A percentile compares a stretch with the other conserved stretches of the same genome.
These are phyloP conservation scores for Fistularia commersonii DNA, from an alignment of 2,797 vertebrate species.

Conservation along the genomic window DNA sequence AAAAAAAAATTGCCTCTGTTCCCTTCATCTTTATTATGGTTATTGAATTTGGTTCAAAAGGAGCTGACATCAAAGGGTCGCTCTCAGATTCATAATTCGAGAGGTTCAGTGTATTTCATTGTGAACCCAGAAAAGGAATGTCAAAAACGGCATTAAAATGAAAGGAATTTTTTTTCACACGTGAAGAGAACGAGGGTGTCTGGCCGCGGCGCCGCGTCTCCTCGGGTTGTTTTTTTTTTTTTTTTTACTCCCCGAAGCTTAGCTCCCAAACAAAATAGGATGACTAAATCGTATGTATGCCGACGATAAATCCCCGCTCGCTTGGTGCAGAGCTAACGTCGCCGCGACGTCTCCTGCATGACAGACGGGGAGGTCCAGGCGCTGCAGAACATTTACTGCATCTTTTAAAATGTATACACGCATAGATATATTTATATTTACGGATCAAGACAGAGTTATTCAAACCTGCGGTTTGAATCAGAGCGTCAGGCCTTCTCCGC, in stretches of 20 bases:
- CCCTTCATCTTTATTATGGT: slow-evolving; percentile 77
- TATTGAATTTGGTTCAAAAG: slow-evolving; percentile 81
- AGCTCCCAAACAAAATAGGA: slow-evolving; percentile 10
- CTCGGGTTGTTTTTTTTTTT: neutral
- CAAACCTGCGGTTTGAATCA: too few species aligned
- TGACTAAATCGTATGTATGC: neutral
- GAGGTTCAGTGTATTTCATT: slow-evolving; percentile 67
- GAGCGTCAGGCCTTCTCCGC: too few species aligned
- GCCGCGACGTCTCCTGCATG: too few species aligned
- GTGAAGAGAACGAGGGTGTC: slow-evolving; percentile 43
- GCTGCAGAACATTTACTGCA: too few species aligned
- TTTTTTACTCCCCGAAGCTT: too few species aligned
- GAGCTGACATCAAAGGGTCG: slow-evolving; percentile 74
- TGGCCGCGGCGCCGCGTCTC: slow-evolving; percentile 15
- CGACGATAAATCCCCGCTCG: too few species aligned
- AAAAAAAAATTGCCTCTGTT: slow-evolving; percentile 68
- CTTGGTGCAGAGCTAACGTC: too few species aligned
- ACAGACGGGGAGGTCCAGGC: too few species aligned
- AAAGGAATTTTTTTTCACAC: slow-evolving; percentile 46
- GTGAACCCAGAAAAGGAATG: slow-evolving; percentile 58
- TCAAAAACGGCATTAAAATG: slow-evolving; percentile 64
- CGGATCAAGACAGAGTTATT: too few species aligned
- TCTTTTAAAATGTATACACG: too few species aligned
- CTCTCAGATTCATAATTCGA: slow-evolving; percentile 71
- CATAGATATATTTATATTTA: too few species aligned